Percentiles rank a stretch among this genome's conserved stretches.
Conservation (phyloP, 2,113 vertebrate species). For the Rhinichthys klamathensis region DNA sequence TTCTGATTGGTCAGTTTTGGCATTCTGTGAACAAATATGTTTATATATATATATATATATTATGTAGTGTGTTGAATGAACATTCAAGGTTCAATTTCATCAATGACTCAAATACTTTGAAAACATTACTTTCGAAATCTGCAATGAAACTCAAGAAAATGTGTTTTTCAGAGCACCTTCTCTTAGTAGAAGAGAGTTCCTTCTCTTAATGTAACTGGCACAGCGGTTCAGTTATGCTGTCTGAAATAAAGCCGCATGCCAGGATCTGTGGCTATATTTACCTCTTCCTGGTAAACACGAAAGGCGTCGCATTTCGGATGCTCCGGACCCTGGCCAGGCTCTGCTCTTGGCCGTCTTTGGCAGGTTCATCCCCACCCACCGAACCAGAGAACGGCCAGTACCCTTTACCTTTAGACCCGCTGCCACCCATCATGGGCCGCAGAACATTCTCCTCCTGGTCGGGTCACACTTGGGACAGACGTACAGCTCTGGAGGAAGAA, state of each 20-base stretch:
- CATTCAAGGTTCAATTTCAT: background rate
- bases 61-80: background rate
- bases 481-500: conserved; percentile 48
- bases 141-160: background rate
- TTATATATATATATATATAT: no score
- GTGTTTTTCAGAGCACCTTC: background rate
- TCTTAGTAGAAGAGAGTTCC: no score
- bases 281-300: conserved; percentile 92
- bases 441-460: conserved; percentile 78
- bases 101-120: background rate
- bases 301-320: conserved; percentile 81
- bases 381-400: conserved; percentile 91
- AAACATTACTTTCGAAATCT: background rate
- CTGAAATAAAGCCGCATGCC: background rate
- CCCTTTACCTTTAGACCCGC: conserved; percentile 89
- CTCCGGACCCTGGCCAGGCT: conserved; percentile 80
- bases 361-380: conserved; percentile 74
- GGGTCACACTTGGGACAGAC: conserved; percentile 56
- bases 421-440: conserved; percentile 89
- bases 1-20: no score
- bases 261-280: conserved; percentile 65
- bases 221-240: background rate
- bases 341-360: conserved; percentile 81
- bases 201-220: background rate
- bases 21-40: no score